Percentiles rank a stretch among this genome's conserved stretches.
These are phyloP conservation scores for Lepus townsendii DNA, from an alignment of 2,797 vertebrate species.

Conservation along the genomic window DNA sequence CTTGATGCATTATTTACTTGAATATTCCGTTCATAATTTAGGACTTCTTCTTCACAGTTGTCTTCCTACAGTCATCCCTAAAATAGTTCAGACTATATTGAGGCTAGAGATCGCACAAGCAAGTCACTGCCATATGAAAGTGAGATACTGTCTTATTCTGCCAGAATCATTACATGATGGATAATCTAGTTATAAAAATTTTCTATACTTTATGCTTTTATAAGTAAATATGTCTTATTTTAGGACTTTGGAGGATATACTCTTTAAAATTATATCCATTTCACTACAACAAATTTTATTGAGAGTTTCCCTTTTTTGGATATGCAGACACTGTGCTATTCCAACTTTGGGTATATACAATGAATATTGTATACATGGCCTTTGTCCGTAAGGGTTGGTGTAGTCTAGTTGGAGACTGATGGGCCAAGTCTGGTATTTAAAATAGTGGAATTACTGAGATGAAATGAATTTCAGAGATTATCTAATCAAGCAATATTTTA, in stretches of 20 bases:
- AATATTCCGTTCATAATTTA: slow-evolving; percentile 30
- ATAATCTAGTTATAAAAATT: slow-evolving; percentile 49
- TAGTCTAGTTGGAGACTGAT: background rate
- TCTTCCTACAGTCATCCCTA: background rate
- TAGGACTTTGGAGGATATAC: background rate
- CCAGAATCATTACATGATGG: slow-evolving; percentile 55
- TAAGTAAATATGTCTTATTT: slow-evolving; percentile 49
- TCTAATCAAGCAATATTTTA: slow-evolving; percentile 22
- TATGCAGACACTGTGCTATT: background rate
- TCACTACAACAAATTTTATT: background rate
- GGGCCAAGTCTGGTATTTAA: background rate
- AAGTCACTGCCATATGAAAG: slow-evolving; percentile 22
- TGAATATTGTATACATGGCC: background rate
- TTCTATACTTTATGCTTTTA: slow-evolving; percentile 46
- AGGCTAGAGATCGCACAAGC: background rate
- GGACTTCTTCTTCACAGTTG: background rate
- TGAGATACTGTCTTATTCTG: slow-evolving; percentile 38
- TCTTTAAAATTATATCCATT: slow-evolving; percentile 26
- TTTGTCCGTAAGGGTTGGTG: background rate
- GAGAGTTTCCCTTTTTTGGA: background rate
- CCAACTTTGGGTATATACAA: background rate
- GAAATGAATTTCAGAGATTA: background rate
- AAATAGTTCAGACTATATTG: background rate
- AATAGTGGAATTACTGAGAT: slow-evolving; percentile 30
- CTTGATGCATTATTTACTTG: slow-evolving; percentile 22